These are phyloP conservation scores for Fundulus diaphanus DNA, from an alignment of 2,797 vertebrate species.

Conservation along the genomic window DNA sequence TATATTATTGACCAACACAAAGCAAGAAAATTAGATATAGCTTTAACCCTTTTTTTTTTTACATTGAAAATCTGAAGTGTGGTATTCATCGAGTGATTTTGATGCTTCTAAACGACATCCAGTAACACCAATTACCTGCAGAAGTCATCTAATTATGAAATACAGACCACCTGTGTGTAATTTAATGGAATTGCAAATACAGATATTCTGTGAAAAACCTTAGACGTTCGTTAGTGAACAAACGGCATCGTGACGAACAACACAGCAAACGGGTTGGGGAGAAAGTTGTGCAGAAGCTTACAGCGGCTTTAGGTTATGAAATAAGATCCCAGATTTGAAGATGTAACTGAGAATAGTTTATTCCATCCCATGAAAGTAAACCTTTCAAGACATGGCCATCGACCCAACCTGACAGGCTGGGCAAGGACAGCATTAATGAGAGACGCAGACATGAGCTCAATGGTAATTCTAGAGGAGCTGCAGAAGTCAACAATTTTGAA, in stretches of 20 bases:
- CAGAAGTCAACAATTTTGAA: neutral
- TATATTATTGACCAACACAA: neutral
- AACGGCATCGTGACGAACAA: neutral
- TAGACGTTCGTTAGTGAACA: neutral
- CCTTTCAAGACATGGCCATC: neutral
- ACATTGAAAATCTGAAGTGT: too few relatives aligned
- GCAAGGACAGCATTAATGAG: neutral
- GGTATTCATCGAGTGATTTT: too few relatives aligned
- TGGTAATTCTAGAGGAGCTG: neutral
- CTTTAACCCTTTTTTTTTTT: too few relatives aligned
- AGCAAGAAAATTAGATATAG: too few relatives aligned
- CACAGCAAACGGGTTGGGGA: neutral
- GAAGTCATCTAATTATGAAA: too few relatives aligned
- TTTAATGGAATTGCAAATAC: neutral
- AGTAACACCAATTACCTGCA: too few relatives aligned
- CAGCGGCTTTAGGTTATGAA: neutral
- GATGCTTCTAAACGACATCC: too few relatives aligned
- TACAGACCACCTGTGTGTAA: neutral
- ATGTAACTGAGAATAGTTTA: too few relatives aligned
- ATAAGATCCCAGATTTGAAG: neutral
- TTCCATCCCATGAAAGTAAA: too few relatives aligned
- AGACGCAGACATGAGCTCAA: neutral
- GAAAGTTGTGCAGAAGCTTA: neutral
- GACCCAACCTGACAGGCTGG: neutral
- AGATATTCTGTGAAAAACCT: neutral